A percentile compares a stretch with the other conserved stretches of the same genome.
Evolutionary conservation across 2,113 vertebrate genomes (phyloP).

Genomic region (Semnopithecus entellus): DNA sequence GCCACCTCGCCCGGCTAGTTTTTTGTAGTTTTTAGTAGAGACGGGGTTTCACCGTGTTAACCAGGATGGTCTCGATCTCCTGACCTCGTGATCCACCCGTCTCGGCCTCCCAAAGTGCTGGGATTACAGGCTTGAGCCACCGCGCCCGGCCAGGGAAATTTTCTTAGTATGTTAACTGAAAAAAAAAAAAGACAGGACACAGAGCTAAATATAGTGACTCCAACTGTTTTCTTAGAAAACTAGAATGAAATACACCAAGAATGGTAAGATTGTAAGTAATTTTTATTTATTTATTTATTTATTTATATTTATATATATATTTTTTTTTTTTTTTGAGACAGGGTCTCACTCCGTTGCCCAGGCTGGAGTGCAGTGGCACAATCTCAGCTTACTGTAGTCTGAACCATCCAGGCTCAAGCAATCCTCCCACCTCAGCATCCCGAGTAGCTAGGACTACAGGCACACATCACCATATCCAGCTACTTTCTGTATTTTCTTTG

Average conservation of each 20-base stretch:
- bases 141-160: background rate
- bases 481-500: background rate
- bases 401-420: background rate
- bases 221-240: slow-evolving; percentile 12
- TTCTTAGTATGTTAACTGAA: background rate
- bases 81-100: too few relatives aligned
- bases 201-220: background rate
- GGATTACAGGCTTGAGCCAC: too few relatives aligned
- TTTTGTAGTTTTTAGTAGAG: too few relatives aligned
- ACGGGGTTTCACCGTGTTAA: too few relatives aligned
- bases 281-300: background rate
- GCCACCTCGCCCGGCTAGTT: too few relatives aligned
- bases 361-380: too few relatives aligned
- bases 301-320: too few relatives aligned
- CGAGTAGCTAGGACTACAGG: background rate
- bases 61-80: too few relatives aligned
- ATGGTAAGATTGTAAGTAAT: background rate
- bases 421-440: background rate
- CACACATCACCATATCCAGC: background rate
- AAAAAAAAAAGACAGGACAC: background rate
- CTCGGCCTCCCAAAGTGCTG: too few relatives aligned
- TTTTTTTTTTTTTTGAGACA: too few relatives aligned
- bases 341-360: too few relatives aligned
- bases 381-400: too few relatives aligned
- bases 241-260: background rate